Conservation (phyloP, 2,113 vertebrate genomes). For the Hippocampus barbouri region DNA sequence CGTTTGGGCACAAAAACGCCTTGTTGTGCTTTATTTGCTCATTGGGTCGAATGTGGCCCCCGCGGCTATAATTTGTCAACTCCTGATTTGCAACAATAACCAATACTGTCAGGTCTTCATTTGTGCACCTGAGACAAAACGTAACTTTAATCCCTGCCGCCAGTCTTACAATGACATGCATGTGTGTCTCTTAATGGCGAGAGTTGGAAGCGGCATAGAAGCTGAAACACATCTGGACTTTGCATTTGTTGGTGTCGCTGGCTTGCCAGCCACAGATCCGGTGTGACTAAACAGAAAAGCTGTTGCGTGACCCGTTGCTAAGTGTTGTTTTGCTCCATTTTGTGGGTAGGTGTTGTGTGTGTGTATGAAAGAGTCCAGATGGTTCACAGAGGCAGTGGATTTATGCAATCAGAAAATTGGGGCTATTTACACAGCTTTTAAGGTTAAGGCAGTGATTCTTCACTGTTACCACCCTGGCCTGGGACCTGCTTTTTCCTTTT, state of each 20-base stretch:
- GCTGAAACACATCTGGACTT: slow-evolving; percentile 10
- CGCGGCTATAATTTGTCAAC: neutral
- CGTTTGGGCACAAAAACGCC: no score
- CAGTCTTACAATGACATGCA: neutral
- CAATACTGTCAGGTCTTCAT: neutral
- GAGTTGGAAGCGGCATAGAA: neutral
- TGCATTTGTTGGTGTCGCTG: slow-evolving; percentile 17
- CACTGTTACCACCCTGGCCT: no score
- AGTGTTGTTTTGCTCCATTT: slow-evolving; percentile 21
- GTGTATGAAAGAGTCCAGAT: slow-evolving; percentile 14
- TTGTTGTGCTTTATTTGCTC: no score
- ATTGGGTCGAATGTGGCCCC: no score
- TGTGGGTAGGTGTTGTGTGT: neutral
- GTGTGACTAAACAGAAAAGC: slow-evolving; percentile 22
- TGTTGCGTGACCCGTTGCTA: slow-evolving; percentile 22
- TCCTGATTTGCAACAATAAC: neutral
- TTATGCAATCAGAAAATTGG: neutral
- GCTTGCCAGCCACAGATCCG: slow-evolving; percentile 14
- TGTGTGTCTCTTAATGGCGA: neutral
- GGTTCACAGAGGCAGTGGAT: neutral
- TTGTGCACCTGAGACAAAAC: neutral
- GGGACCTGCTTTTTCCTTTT: no score
- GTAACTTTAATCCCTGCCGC: neutral
- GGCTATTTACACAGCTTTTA: neutral
- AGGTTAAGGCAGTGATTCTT: neutral